Percentiles rank a stretch among this genome's conserved stretches.
These are phyloP conservation scores for Pygmarrhopalites habei DNA, from an alignment of 1,140 invertebrate species.

Conservation along the genomic window DNA sequence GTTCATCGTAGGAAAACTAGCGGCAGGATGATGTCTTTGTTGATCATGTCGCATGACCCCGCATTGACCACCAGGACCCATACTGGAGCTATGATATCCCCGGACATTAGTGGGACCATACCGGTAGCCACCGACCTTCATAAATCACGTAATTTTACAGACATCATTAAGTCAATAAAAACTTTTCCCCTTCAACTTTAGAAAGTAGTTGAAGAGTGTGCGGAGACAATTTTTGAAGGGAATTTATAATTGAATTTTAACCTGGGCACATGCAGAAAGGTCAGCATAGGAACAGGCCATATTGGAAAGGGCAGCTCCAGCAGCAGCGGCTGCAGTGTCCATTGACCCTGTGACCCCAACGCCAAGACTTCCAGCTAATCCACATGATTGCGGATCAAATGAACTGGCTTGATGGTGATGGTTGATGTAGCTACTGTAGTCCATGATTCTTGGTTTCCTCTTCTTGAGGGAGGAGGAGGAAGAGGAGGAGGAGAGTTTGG, in stretches of 20 bases:
- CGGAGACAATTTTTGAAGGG: too few relatives aligned
- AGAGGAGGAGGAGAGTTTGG: too few relatives aligned
- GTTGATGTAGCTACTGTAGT: slow-evolving; percentile 40
- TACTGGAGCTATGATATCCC: slow-evolving; percentile 32
- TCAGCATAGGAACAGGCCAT: slow-evolving; percentile 75
- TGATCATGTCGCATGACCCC: slow-evolving; percentile 39
- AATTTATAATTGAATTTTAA: slow-evolving; percentile 50
- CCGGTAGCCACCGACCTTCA: slow-evolving; percentile 38
- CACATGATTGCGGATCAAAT: slow-evolving; percentile 39
- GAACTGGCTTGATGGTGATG: slow-evolving; percentile 38
- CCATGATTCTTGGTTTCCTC: slow-evolving; percentile 24
- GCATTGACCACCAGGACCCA: slow-evolving; percentile 39
- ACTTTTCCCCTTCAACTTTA: too few relatives aligned
- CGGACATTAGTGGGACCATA: slow-evolving; percentile 36
- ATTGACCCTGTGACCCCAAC: slow-evolving; percentile 42
- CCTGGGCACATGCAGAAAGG: slow-evolving; percentile 74
- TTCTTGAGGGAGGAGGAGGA: too few relatives aligned
- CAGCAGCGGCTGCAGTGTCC: slow-evolving; percentile 57
- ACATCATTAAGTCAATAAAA: too few relatives aligned
- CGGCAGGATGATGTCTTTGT: slow-evolving; percentile 40
- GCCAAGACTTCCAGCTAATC: slow-evolving; percentile 35
- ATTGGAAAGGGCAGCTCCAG: slow-evolving; percentile 52
- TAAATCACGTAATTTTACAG: background rate
- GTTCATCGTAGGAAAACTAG: slow-evolving; percentile 38
- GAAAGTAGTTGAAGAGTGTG: too few relatives aligned